These are phyloP conservation scores for human (Homo sapiens) DNA, from an alignment of 2,113 vertebrate genomes.

Conservation along the genomic window DNA sequence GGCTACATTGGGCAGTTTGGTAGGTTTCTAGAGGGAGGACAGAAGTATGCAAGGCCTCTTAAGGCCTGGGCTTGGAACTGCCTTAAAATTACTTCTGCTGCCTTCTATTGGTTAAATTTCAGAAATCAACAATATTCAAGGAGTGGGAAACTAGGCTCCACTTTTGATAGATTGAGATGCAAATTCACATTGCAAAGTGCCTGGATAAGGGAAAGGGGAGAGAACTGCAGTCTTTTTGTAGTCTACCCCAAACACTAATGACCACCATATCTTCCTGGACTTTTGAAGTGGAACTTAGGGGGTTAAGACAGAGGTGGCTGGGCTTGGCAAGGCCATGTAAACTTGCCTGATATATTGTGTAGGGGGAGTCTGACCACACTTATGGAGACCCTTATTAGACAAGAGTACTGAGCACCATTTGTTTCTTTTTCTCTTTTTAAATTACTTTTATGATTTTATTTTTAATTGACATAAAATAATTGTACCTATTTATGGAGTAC, in stretches of 20 bases:
- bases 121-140: neutral
- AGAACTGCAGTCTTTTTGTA: neutral
- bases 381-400: neutral
- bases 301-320: neutral
- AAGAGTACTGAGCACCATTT: neutral
- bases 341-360: accelerated
- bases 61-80: neutral
- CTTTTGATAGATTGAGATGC: neutral
- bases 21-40: neutral
- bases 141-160: neutral
- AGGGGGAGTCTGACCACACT: neutral
- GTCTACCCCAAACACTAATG: neutral
- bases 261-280: neutral
- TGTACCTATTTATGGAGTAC: neutral
- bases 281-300: neutral
- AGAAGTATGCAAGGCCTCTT: neutral
- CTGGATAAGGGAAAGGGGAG: neutral
- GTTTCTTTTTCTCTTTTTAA: neutral
- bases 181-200: neutral
- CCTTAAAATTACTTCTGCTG: neutral
- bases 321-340: neutral
- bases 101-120: neutral
- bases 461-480: neutral
- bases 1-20: neutral
- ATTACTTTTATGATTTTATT: neutral